phyloP scores from a whole-genome alignment of 2,888 invertebrate genomes.

The Temnothorax rugatulus region DNA sequence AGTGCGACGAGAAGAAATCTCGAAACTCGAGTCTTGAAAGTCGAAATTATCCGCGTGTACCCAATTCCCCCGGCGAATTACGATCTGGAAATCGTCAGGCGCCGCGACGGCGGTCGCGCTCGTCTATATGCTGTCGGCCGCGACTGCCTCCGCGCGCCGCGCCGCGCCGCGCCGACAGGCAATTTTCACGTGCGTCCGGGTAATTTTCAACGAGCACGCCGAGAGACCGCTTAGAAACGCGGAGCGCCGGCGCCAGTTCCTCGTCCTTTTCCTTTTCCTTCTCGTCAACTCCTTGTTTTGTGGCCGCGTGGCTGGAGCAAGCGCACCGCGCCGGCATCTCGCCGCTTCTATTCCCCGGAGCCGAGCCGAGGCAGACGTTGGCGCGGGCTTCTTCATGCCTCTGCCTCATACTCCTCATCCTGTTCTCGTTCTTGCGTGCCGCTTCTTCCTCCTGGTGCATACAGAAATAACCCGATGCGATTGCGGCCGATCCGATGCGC shows the following conservation, averaged over 20 bases:
- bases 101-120: slow-evolving; percentile 56
- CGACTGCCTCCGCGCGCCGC: slow-evolving; percentile 48
- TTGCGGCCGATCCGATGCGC: slow-evolving; percentile 62
- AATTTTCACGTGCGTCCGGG: slow-evolving; percentile 80
- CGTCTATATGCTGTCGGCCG: slow-evolving; percentile 37
- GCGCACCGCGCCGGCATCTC: slow-evolving; percentile 55
- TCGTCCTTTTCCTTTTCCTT: slow-evolving; percentile 75
- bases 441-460: slow-evolving; percentile 41
- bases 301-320: slow-evolving; percentile 59
- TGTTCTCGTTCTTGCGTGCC: slow-evolving; percentile 42
- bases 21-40: slow-evolving; percentile 48
- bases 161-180: slow-evolving; percentile 61
- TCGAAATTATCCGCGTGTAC: slow-evolving; percentile 50
- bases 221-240: slow-evolving; percentile 72
- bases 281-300: slow-evolving; percentile 67
- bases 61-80: slow-evolving; percentile 50
- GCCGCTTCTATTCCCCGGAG: slow-evolving; percentile 33
- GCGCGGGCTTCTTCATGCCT: slow-evolving; percentile 47
- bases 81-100: slow-evolving; percentile 60
- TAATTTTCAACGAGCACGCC: slow-evolving; percentile 78
- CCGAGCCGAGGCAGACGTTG: slow-evolving; percentile 30
- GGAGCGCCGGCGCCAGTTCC: slow-evolving; percentile 79
- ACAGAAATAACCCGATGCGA: slow-evolving; percentile 75
- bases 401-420: slow-evolving; percentile 6
- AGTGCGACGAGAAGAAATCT: slow-evolving; percentile 36